Base-by-base conservation (phyloP, 1,140 invertebrate genomes). In the Trinorchestia longiramus region DNA sequence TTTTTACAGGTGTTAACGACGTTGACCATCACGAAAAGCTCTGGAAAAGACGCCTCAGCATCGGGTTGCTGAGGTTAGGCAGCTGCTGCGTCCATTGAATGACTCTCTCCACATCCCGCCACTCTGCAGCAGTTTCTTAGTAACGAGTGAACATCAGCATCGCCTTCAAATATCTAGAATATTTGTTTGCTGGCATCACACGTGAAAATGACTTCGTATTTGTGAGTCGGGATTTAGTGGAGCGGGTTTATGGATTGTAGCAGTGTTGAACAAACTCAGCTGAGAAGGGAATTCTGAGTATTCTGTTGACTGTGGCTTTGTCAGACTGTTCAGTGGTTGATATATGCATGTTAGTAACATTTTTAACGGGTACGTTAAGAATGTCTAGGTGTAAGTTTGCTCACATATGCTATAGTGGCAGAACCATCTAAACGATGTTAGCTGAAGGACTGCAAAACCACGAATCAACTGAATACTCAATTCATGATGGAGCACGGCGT, bases 1-100 rank as follows among this genome's bases (percentile, higher is more conserved):
- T n/a, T 77, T 43, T 95, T 95, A 77, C 95, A 96, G 95, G 87
- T 45, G 41, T 96, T 96, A 1, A 96, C 95, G n/a, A 96, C 95
- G 6, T 45, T 96, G 43, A 91, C 11, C 28, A 45, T 96, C 47
- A 96, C 95, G 95, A 96, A 96, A 91, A 44, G 45, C 0, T 96
- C 95, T 19, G 95, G 95, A n/a, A 53, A 90, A 36, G 95, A 96
- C 87, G 77, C 90, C 36, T 88, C 87, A 3, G 87, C 62, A 47
- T 92, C 87, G 47, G 95, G 95, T 45, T 96, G 95, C 95, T 96
- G 95, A 96, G 95, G 95, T 96, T 96, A 96, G 92, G 87, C 90
- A 8, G 44, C 87, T 96, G 95, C 95, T 87, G 95, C n/a, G 47
- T 96, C 40, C 90, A 42, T 36, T 53, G 28, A 11, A 45, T 15